Conservation (phyloP, 2,888 invertebrate species). For the Frankliniella intonsa region DNA sequence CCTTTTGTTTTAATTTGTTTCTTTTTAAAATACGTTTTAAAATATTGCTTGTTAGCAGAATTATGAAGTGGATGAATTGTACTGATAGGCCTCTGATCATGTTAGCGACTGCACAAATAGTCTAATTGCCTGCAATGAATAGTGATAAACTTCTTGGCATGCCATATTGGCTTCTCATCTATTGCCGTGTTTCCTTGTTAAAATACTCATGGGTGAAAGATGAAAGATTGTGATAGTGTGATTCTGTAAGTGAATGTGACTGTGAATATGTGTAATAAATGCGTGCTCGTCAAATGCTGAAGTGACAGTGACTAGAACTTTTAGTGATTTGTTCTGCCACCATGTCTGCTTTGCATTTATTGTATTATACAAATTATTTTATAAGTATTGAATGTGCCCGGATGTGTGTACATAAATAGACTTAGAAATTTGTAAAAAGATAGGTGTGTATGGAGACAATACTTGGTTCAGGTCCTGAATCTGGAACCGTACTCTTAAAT, state of each 20-base stretch:
- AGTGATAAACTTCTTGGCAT: background rate
- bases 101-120: slow-evolving; percentile 20
- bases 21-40: slow-evolving; percentile 2
- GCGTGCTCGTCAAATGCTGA: slow-evolving; percentile 11
- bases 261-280: background rate
- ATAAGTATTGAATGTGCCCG: slow-evolving; percentile 13
- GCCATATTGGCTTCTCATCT: background rate
- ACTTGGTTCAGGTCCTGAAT: slow-evolving; percentile 6
- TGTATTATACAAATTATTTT: slow-evolving; percentile 26
- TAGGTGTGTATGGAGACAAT: slow-evolving; percentile 15
- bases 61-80: background rate
- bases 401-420: slow-evolving; percentile 3
- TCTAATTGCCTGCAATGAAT: slow-evolving; percentile 2
- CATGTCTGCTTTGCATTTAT: slow-evolving; percentile 5
- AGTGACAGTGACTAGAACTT: slow-evolving; percentile 5
- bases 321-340: background rate
- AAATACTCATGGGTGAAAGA: slow-evolving; percentile 19
- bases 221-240: slow-evolving; percentile 20
- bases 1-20: background rate
- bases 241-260: background rate
- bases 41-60: slow-evolving; percentile 6
- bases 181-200: slow-evolving; percentile 17
- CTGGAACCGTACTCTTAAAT: background rate
- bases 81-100: slow-evolving; percentile 21
- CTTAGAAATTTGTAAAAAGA: slow-evolving; percentile 8